Base-by-base conservation (phyloP, 1,140 invertebrate genomes). In the Musca vetustissima region DNA sequence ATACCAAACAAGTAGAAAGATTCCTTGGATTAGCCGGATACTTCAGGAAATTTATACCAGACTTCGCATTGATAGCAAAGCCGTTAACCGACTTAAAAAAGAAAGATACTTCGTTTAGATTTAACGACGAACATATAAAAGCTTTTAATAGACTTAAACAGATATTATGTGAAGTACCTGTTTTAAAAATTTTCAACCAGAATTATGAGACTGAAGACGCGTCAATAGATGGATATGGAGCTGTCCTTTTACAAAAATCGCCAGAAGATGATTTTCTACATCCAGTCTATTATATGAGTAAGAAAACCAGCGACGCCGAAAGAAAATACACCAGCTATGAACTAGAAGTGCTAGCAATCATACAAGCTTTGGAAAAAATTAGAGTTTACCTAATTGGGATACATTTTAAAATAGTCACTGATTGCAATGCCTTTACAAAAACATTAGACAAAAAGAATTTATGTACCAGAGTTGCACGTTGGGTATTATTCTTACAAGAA, bases 101-200 rank as follows among this genome's bases (percentile, higher is more conserved):
- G 14, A 36, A 68, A 48, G 15, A 64, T 15, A 15, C 1, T 19
- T 6, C 19, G 28, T 61, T 64, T 24, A 2, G 52, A 14, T 22
- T 59, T 4, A 15, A 21, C n/a, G 9, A n/a, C 14, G 57, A 22
- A 7, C 14, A 59, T 17, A 17, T 49, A n/a, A 73, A 70, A 67
- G 73, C 76, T 28, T 78, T 22, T 72, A 71, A 48, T 75, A 77
- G 21, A 66, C 73, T 24, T 68, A 64, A 15, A 73, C 73, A 59
- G 61, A 81, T 71, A 74, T 74, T 68, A 77, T 74, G 78, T 81
- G 74, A 78, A 85, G 85, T 28, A 28, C 81, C 82, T 14, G 75
- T 83, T 8, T 61, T 83, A n/a, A 75, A 66, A 21, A 78, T 84
- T 17, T 83, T 73, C 70, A 65, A 79, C 21, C 70, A 57, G 13